Conservation (phyloP, 1,140 invertebrate species). For the Lutraria rhynchaena region DNA sequence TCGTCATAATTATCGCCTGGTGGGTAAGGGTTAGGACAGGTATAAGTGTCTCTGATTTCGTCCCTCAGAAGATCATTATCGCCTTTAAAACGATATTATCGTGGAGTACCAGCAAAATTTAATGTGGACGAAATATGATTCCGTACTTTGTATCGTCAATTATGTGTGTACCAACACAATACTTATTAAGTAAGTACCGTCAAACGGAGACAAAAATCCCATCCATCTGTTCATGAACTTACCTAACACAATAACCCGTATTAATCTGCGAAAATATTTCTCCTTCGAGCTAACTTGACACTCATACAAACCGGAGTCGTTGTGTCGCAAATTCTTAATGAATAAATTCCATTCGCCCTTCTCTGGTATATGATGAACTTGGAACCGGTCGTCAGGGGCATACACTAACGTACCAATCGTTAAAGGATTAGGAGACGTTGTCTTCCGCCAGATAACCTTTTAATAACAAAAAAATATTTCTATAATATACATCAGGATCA, state of each 20-base stretch:
- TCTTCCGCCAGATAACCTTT: conserved; percentile 70
- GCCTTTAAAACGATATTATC: no score
- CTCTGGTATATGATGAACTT: conserved; percentile 57
- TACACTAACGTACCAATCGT: conserved; percentile 66
- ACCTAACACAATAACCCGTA: conserved; percentile 42
- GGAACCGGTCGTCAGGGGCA: conserved; percentile 55
- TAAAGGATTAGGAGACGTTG: conserved; percentile 58
- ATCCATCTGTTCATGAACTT: neutral
- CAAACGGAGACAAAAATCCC: neutral
- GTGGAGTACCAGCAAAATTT: no score
- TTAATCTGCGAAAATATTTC: conserved; percentile 35
- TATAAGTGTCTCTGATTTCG: no score
- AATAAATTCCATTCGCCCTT: conserved; percentile 68
- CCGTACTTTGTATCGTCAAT: no score
- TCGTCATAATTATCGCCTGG: no score
- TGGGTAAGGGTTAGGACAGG: no score
- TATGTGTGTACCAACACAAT: neutral
- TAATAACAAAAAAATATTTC: no score
- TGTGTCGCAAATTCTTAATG: conserved; percentile 64
- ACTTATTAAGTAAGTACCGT: neutral
- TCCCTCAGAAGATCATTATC: no score
- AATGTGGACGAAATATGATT: no score
- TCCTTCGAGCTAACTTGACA: conserved; percentile 73
- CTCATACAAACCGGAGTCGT: conserved; percentile 71
- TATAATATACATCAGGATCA: no score